phyloP scores from a whole-genome alignment of 30 jellyfish, hydroid and myxozoan genomes.

The Hydra vulgaris region DNA sequence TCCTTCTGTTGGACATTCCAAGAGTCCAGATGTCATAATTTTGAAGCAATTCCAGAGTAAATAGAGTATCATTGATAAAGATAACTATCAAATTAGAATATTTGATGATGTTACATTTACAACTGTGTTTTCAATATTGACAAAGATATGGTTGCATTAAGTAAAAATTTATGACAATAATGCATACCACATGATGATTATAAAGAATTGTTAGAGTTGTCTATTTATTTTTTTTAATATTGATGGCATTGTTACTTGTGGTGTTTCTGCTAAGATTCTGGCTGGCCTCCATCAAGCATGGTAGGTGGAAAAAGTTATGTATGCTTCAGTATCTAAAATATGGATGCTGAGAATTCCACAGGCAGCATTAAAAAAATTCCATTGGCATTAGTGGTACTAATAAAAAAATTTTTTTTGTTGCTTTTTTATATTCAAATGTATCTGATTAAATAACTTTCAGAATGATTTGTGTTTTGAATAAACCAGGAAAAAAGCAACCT shows the following conservation, averaged over 20 bases:
- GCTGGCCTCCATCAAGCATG: neutral
- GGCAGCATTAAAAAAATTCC: neutral
- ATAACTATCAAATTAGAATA: neutral
- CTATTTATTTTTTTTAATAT: no score
- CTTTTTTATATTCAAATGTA: neutral
- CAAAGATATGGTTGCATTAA: neutral
- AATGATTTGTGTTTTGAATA: neutral
- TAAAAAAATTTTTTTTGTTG: no score
- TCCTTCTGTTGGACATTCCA: neutral
- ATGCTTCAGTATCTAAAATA: neutral
- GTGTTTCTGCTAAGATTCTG: neutral
- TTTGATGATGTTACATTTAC: neutral
- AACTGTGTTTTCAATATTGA: neutral
- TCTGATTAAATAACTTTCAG: neutral
- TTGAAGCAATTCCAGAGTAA: neutral
- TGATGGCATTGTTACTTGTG: neutral
- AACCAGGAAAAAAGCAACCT: neutral
- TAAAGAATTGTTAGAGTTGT: neutral
- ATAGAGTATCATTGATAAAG: neutral
- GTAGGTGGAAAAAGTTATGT: neutral
- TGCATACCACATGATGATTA: neutral
- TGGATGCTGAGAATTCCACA: neutral
- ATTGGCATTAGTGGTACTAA: neutral
- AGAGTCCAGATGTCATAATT: neutral
- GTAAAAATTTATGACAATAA: neutral